Evolutionary conservation across 1,140 invertebrate genomes (phyloP).

Genomic region (Stratiolaelaps scimitus): DNA sequence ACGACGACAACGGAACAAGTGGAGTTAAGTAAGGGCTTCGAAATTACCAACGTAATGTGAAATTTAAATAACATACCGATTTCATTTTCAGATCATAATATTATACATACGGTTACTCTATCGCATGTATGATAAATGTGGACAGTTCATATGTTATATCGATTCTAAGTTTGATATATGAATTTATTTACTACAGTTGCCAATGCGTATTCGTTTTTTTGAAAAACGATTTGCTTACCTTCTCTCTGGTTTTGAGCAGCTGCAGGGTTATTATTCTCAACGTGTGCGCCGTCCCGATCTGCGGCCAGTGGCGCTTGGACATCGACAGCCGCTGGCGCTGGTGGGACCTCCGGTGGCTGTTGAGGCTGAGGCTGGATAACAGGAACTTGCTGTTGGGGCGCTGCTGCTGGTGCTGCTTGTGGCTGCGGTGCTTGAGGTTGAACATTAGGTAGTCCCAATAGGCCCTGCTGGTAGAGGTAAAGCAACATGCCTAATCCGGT

Average conservation of each 20-base stretch:
- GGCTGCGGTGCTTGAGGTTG: background rate
- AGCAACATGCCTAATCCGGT: constrained; percentile 4
- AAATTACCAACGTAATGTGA: background rate
- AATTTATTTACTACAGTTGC: too few relatives aligned
- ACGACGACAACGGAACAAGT: background rate
- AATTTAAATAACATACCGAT: background rate
- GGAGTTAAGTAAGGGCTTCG: background rate
- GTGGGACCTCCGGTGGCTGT: too few relatives aligned
- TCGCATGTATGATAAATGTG: background rate
- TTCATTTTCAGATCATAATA: background rate
- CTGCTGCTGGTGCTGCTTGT: background rate
- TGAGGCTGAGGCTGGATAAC: too few relatives aligned
- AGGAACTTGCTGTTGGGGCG: background rate
- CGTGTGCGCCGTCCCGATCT: background rate
- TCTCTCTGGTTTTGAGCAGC: background rate
- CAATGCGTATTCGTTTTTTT: background rate
- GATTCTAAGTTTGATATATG: background rate
- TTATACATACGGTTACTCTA: background rate
- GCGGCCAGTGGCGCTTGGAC: background rate
- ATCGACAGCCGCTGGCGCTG: background rate
- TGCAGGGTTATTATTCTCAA: background rate
- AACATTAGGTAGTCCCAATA: background rate
- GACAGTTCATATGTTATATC: background rate
- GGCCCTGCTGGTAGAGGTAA: constrained; percentile 8
- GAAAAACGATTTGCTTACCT: background rate